A percentile compares a stretch with the other conserved stretches of the same genome.
These are phyloP conservation scores for Bucorvus abyssinicus DNA, from an alignment of 2,797 vertebrate genomes.

Conservation along the genomic window DNA sequence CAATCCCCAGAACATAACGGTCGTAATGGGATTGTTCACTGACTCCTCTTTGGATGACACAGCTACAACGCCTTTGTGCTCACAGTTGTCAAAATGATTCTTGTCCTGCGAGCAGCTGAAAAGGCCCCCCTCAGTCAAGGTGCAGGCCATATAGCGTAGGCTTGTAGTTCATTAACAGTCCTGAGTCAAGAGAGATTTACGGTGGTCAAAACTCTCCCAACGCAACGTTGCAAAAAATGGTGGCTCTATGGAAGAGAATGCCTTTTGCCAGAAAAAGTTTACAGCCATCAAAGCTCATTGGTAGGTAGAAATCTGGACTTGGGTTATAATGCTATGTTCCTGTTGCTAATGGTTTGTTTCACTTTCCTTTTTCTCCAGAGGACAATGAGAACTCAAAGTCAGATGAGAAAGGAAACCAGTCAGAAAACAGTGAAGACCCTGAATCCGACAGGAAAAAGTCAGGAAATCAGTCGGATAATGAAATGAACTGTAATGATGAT, in stretches of 20 bases:
- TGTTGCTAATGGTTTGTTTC: constrained; percentile 43
- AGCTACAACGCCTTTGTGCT: neutral
- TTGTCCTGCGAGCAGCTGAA: neutral
- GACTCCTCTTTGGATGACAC: neutral
- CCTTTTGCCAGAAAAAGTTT: neutral
- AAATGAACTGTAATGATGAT: constrained; percentile 92
- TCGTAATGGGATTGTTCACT: constrained; percentile 4
- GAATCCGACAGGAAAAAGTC: constrained; percentile 88
- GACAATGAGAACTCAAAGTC: constrained; percentile 95
- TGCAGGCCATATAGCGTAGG: neutral
- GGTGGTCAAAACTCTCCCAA: neutral
- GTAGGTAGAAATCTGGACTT: neutral
- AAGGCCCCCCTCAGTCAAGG: neutral
- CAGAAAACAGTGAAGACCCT: constrained; percentile 90
- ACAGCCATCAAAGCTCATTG: neutral
- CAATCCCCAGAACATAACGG: neutral
- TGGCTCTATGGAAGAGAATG: fast-evolving
- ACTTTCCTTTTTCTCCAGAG: constrained; percentile 74
- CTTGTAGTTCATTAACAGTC: neutral
- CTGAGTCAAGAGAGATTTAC: neutral
- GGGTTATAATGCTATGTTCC: neutral
- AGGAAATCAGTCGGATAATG: constrained; percentile 87
- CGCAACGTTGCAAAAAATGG: neutral
- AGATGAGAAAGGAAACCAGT: constrained; percentile 90
- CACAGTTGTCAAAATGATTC: neutral